Base-by-base conservation (phyloP, 2,797 vertebrate species). In the Heteromormyrus szaboi region DNA sequence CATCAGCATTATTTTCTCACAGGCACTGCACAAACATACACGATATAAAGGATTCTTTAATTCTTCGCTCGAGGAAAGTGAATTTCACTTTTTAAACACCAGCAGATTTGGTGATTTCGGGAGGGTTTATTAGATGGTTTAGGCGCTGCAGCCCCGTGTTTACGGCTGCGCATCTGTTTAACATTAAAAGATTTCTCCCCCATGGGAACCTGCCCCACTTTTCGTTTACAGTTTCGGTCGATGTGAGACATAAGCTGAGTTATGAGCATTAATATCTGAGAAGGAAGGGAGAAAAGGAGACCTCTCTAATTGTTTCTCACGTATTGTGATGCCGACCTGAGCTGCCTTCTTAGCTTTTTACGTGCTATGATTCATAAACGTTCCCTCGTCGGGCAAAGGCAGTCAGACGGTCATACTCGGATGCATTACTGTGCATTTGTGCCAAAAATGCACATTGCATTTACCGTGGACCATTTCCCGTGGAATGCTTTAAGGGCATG, bases 171-270 rank as follows among this genome's bases (percentile, higher is more conserved):
- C 86, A 87, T 89, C 86, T 83, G 86, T 51, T 81, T 87, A 87
- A 88, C 68, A 89, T 87, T 87, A 89, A 62, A 79, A 84, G 54
- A 54, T 44, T 87, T 76, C 17, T n/a, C 22, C 76, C 53, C 76
- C 72, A 84, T 81, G 86, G 72, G 89, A 87, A 89, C 56, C 41
- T 87, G 86, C 33, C 76, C 72, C 85, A 81, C 12, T 87, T 89
- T 89, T 50, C 17, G 84, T 83, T 46, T 79, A 62, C 85, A 56
- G 65, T 87, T 87, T 51, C 53, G 44, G 59, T 33, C 89, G 76
- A 51, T 83, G 25, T 41, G 46, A 87, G 48, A 86, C 17, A 19
- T 1, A 68, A 59, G 33, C 53, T 87, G 68, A 89, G 72, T 44
- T 44, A 51, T 44, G 62, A 65, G 51, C 87, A 56, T 87, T 89